Percentiles rank a stretch among this genome's conserved stretches.
These are phyloP conservation scores for Allacma fusca DNA, from an alignment of 2,888 invertebrate species.

Conservation along the genomic window DNA sequence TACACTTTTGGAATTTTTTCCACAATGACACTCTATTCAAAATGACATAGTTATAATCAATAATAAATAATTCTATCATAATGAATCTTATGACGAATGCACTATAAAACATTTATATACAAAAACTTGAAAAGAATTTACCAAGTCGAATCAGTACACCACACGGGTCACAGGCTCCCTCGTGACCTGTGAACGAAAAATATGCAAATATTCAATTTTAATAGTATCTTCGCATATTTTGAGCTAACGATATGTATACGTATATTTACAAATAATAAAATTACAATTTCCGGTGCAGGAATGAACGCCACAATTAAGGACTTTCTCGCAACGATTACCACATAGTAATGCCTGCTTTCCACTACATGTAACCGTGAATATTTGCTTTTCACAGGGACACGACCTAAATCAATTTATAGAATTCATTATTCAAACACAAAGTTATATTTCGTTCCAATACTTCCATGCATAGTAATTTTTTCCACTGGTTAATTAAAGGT, in stretches of 20 bases:
- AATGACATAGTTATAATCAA: too few species aligned
- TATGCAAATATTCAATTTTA: too few species aligned
- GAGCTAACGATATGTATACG: too few species aligned
- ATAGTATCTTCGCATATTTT: too few species aligned
- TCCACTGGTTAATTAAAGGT: too few species aligned
- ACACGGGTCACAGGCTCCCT: constrained; percentile 79
- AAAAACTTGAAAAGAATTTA: constrained; percentile 61
- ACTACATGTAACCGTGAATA: constrained; percentile 76
- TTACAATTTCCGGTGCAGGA: constrained; percentile 67
- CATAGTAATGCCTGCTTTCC: constrained; percentile 78
- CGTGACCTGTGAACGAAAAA: constrained; percentile 67
- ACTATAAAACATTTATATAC: too few species aligned
- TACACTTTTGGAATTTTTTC: constrained; percentile 71
- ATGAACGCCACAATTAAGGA: constrained; percentile 81
- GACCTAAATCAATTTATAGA: constrained; percentile 65
- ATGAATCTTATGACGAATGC: too few species aligned
- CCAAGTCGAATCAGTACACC: constrained; percentile 73
- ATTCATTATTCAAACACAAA: neutral
- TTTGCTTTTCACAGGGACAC: constrained; percentile 82
- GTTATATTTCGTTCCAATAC: too few species aligned
- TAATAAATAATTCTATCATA: too few species aligned
- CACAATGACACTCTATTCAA: constrained; percentile 74
- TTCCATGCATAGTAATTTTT: too few species aligned
- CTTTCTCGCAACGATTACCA: constrained; percentile 75
- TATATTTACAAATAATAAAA: too few species aligned